phyloP scores from a whole-genome alignment of 2,888 invertebrate species.

The Azorinus chamasolen region DNA sequence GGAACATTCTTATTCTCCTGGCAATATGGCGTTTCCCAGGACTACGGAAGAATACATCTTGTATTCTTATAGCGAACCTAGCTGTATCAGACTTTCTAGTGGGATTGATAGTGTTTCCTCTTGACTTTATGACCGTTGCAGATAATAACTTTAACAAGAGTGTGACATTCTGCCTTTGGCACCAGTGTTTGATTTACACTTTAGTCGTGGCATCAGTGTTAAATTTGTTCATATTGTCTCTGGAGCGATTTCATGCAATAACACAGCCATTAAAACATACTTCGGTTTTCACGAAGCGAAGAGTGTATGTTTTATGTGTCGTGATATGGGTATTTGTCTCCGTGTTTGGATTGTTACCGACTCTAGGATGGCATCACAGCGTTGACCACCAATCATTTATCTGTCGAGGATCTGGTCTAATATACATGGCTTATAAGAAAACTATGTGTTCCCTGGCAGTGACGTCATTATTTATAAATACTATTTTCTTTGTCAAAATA shows the following conservation, averaged over 20 bases:
- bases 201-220: constrained; percentile 22
- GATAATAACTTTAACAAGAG: too few species aligned
- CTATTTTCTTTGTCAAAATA: too few species aligned
- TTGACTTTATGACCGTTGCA: constrained; percentile 1
- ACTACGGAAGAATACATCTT: constrained; percentile 13
- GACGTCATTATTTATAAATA: too few species aligned
- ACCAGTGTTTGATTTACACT: constrained; percentile 10
- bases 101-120: constrained; percentile 20
- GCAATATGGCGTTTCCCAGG: constrained; percentile 8
- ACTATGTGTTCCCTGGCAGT: too few species aligned
- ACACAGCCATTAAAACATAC: constrained; percentile 16
- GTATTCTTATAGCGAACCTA: constrained; percentile 14
- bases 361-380: neutral
- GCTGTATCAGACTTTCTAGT: constrained; percentile 24
- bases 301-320: constrained; percentile 13
- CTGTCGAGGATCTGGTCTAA: too few species aligned
- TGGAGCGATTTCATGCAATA: constrained; percentile 36
- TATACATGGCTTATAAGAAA: too few species aligned
- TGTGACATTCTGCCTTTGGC: constrained; percentile 9
- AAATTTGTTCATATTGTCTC: constrained; percentile 27
- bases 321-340: constrained; percentile 20
- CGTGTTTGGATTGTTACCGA: constrained; percentile 16
- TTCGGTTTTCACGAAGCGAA: constrained; percentile 10
- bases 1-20: constrained; percentile 23
- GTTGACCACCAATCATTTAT: too few species aligned